Base-by-base conservation (phyloP, 2,888 invertebrate species). In the Atherix ibis region DNA sequence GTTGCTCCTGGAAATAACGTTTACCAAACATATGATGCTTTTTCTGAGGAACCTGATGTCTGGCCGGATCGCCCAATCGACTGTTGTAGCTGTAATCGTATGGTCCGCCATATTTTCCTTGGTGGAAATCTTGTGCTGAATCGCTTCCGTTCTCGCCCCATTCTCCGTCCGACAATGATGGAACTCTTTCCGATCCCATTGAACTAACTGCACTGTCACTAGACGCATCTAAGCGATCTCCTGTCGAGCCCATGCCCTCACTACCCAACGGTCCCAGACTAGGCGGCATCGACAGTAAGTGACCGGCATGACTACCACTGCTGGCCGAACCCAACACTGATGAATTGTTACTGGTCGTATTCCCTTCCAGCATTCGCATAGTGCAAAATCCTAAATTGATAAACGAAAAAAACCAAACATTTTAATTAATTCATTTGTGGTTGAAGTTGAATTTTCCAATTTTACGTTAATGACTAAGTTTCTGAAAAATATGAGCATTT, bases 11-110 rank as follows among this genome's bases (percentile, higher is more conserved):
- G 49, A 83, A 77, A 60, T 79, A 83, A 45, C 88, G 63, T 56
- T 88, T 87, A 5, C 87, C 89, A 53, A 84, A 89, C 78, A 89
- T 79, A 49, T 88, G 88, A 53, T 88, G 87, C 56, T 89, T 89
- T 64, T 89, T 89, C 59, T 88, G 87, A 0, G 80, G 79, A 28
- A 78, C 76, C 19, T 73, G 73, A 44, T 71, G 65, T 24, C 72
- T 64, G 3, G 65, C 63, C 10, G 63, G 55, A 44, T 70, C 70
- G 29, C 65, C 58, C 56, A 73, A 46, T 51, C 68, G 17, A 54
- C 68, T 61, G 25, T 67, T 70, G 50, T 75, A 75, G 47, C 72
- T 73, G 47, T 76, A 77, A 52, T 76, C 76, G 53, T 80, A 83
- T 2, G 81, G 78, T 35, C 80, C 54, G 5, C 50, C 55, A 34